These are phyloP conservation scores for Oxycera nigricornis DNA, from an alignment of 2,888 invertebrate species.

Conservation along the genomic window DNA sequence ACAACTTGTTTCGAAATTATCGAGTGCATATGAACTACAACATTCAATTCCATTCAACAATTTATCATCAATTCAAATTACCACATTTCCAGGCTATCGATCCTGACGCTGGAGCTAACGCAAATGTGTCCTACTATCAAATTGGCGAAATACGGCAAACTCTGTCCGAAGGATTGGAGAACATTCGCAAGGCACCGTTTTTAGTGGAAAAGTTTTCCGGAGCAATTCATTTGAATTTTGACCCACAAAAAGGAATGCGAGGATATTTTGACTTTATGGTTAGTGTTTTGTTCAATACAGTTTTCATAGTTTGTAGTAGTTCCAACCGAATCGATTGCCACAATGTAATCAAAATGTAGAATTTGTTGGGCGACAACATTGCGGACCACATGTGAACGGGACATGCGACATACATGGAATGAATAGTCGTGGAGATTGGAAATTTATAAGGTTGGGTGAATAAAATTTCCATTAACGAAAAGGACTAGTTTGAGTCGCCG, in stretches of 20 bases:
- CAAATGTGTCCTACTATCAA: constrained; percentile 77
- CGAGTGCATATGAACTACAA: too few relatives aligned
- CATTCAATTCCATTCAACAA: too few relatives aligned
- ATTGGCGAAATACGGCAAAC: constrained; percentile 83
- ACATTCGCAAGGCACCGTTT: constrained; percentile 81
- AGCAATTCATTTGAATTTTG: constrained; percentile 87
- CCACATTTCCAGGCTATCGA: constrained; percentile 76
- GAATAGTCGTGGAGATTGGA: too few relatives aligned
- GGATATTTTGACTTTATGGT: constrained; percentile 94
- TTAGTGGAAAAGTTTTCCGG: constrained; percentile 83
- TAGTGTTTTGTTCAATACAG: constrained; percentile 43
- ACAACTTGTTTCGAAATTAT: too few relatives aligned
- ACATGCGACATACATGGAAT: too few relatives aligned
- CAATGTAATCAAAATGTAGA: neutral
- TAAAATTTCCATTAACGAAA: too few relatives aligned
- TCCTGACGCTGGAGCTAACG: constrained; percentile 77
- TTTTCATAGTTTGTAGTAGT: neutral
- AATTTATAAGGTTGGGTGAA: too few relatives aligned
- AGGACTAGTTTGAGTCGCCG: too few relatives aligned
- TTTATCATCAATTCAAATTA: too few relatives aligned
- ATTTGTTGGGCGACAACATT: too few relatives aligned
- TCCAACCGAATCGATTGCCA: neutral
- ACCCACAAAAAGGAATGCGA: constrained; percentile 95
- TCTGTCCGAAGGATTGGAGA: constrained; percentile 84
- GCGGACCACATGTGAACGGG: too few relatives aligned